Evolutionary conservation across 2,113 vertebrate genomes (phyloP).

Genomic region (Electrona antarctica): DNA sequence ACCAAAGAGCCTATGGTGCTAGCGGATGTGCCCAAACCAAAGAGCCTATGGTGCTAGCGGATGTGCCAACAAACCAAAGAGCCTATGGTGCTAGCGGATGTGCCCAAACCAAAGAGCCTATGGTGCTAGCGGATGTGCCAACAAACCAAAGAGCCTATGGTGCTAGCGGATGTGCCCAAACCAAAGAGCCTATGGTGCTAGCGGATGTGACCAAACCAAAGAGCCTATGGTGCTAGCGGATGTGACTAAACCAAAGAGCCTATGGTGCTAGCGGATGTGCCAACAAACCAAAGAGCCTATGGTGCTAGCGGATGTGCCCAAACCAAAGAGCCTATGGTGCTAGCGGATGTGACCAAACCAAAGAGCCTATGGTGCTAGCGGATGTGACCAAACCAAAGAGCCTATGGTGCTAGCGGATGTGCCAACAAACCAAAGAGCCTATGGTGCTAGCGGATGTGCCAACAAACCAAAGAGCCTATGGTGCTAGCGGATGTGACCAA

Average conservation of each 20-base stretch:
- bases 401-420: conserved; percentile 1
- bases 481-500: neutral
- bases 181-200: neutral
- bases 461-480: neutral
- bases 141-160: neutral
- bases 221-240: neutral
- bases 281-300: neutral
- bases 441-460: conserved; percentile 9
- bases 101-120: neutral
- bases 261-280: conserved; percentile 5
- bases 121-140: conserved; percentile 9
- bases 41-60: neutral
- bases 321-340: neutral
- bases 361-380: neutral
- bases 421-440: neutral
- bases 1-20: neutral
- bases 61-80: neutral
- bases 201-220: neutral
- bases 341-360: neutral
- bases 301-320: conserved; percentile 4
- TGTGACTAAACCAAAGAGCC: neutral
- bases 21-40: neutral
- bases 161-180: neutral
- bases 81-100: neutral
- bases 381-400: neutral